Conservation (phyloP, 1,140 invertebrate genomes). For the Macrotrachela quadricornifera region DNA sequence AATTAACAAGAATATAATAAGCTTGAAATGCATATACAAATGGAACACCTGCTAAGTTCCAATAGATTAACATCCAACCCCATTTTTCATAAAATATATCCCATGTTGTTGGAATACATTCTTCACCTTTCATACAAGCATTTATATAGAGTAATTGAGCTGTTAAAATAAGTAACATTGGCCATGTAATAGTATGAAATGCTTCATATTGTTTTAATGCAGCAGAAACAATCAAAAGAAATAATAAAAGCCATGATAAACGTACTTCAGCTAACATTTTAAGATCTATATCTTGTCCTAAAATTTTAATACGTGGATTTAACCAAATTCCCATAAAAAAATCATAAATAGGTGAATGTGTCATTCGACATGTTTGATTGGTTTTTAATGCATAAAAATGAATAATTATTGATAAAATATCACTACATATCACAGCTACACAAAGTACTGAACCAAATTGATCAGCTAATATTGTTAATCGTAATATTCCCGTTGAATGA, state of each 20-base stretch:
- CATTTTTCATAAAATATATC: conserved; percentile 46
- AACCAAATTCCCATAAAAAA: conserved; percentile 56
- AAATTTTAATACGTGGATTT: conserved; percentile 42
- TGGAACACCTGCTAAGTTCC: conserved; percentile 40
- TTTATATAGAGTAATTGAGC: background rate
- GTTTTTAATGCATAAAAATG: too few species aligned
- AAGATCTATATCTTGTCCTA: conserved; percentile 38
- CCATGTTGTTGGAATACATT: conserved; percentile 40
- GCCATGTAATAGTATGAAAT: background rate
- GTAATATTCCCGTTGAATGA: too few species aligned
- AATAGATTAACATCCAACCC: conserved; percentile 42
- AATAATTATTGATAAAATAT: too few species aligned
- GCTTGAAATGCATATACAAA: conserved; percentile 35
- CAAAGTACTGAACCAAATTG: too few species aligned
- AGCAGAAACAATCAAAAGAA: background rate
- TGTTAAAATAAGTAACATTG: background rate
- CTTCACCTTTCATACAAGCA: conserved; percentile 29
- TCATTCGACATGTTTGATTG: too few species aligned
- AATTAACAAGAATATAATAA: conserved; percentile 19
- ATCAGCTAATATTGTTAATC: too few species aligned
- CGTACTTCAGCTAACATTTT: conserved; percentile 41
- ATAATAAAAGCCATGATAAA: background rate
- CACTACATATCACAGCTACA: too few species aligned
- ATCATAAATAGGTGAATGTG: conserved; percentile 37
- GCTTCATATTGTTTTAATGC: too few species aligned